Percentiles rank a stretch among this genome's conserved stretches.
Evolutionary conservation across 2,888 invertebrate species (phyloP).

Genomic region (Listrodromus nycthemerus): DNA sequence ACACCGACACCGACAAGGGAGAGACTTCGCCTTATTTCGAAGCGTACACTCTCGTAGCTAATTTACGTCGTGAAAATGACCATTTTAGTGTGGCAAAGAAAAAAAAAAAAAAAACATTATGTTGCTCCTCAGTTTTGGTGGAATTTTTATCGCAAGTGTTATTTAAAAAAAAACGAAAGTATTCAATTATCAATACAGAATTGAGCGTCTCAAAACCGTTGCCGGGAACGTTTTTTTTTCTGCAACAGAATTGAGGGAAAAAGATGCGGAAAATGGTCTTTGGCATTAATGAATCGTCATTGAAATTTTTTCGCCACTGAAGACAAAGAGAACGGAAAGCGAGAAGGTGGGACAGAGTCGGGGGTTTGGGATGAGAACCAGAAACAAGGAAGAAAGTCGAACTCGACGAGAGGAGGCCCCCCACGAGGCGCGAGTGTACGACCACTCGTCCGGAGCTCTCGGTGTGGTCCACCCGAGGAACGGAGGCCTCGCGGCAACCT

Average conservation of each 20-base stretch:
- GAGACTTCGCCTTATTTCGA: conserved; percentile 38
- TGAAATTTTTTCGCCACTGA: not conserved
- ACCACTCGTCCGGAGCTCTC: conserved; percentile 71
- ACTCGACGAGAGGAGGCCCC: conserved; percentile 76
- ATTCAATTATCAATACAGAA: not conserved
- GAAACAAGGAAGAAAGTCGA: conserved; percentile 74
- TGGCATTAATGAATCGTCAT: not conserved
- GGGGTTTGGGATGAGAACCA: conserved; percentile 54
- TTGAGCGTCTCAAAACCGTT: not conserved
- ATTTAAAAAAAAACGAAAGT: no score
- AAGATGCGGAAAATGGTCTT: not conserved
- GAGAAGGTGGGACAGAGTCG: conserved; percentile 47
- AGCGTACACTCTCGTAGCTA: not conserved
- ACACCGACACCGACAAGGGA: conserved; percentile 55
- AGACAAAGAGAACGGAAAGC: not conserved
- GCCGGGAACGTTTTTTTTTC: not conserved
- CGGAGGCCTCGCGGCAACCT: conserved; percentile 80
- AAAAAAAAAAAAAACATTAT: no score
- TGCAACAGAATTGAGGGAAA: not conserved
- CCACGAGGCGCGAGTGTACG: conserved; percentile 76
- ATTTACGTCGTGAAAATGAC: not conserved
- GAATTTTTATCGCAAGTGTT: no score
- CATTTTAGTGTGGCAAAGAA: not conserved
- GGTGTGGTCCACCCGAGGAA: conserved; percentile 78
- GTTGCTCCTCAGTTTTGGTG: no score